Base-by-base conservation (phyloP, 2,888 invertebrate species). In the Atherix ibis region DNA sequence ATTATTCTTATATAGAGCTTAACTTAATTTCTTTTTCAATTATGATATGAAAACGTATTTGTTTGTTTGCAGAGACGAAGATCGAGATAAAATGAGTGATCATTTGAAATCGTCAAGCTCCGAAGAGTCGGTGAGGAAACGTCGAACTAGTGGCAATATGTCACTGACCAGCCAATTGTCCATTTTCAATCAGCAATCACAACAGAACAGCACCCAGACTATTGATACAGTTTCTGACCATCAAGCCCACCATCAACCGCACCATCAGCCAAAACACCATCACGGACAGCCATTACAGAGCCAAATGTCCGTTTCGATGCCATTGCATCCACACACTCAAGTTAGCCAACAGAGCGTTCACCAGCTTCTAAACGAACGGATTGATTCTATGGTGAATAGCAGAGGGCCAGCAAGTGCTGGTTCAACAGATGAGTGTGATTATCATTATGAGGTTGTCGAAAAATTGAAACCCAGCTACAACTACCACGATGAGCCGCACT, bases 31-130 rank as follows among this genome's bases (percentile, higher is more conserved):
- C 4, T 16, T 16, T 29, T 29, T 10, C 4, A 29, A 22, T 22
- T 10, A 22, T 22, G 6, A 22, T 10, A n/a, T n/a, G n/a, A n/a
- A n/a, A n/a, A n/a, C n/a, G n/a, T n/a, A n/a, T n/a, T n/a, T n/a
- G n/a, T n/a, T n/a, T n/a, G n/a, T n/a, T 18, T 6, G 10, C 47
- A 74, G 75, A 49, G 74, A 73, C 50, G 75, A 75, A 46, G 74
- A 73, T 53, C 64, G 71, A 32, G 73, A 74, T 31, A 71, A 70
- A 49, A 43, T 60, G 27, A 44, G 44, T 37, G 71, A 70, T 39
- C 58, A 68, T 44, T 54, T 71, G 42, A 71, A 71, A 49, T 69
- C 70, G 3, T 63, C 64, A 43, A 71, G 71, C 12, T 71, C 70
- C 15, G 72, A 72, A 46, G 71, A 71, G 47, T 70, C 70, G 5